A percentile compares a stretch with the other conserved stretches of the same genome.
Evolutionary conservation across 2,113 vertebrate species (phyloP).

Genomic region (Otocyon megalotis): DNA sequence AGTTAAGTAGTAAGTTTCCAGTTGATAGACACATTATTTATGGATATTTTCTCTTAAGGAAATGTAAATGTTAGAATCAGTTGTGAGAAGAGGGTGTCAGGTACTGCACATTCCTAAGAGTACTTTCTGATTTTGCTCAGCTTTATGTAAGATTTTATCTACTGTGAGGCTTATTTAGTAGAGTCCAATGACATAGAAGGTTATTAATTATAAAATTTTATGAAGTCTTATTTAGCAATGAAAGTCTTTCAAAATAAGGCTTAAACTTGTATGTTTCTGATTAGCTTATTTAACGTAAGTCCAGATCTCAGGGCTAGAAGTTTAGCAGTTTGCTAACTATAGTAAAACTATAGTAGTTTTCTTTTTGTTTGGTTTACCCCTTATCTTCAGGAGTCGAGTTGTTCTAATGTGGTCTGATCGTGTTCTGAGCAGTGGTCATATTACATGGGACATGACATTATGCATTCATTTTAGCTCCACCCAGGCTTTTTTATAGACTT

Average conservation of each 20-base stretch:
- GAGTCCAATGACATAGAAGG: not conserved
- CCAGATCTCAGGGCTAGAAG: not conserved
- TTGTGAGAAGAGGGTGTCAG: not conserved
- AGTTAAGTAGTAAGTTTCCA: constrained; percentile 1
- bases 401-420: not conserved
- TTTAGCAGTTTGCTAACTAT: not conserved
- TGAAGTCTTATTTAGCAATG: not conserved
- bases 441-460: not conserved
- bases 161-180: not conserved
- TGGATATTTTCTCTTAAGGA: constrained; percentile 26
- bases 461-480: not conserved
- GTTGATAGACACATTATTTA: not conserved
- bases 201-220: constrained; percentile 35
- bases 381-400: not conserved
- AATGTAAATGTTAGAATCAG: constrained; percentile 4
- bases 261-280: constrained; percentile 12
- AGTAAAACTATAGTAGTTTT: not conserved
- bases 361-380: not conserved
- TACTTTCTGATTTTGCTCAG: not conserved
- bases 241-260: constrained; percentile 20
- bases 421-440: not conserved
- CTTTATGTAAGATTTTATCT: constrained; percentile 5
- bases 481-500: constrained; percentile 15
- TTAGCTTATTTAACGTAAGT: constrained; percentile 20
- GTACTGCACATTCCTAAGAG: not conserved